Evolutionary conservation across 2,888 invertebrate species (phyloP).

Genomic region (Phytoseiulus persimilis): DNA sequence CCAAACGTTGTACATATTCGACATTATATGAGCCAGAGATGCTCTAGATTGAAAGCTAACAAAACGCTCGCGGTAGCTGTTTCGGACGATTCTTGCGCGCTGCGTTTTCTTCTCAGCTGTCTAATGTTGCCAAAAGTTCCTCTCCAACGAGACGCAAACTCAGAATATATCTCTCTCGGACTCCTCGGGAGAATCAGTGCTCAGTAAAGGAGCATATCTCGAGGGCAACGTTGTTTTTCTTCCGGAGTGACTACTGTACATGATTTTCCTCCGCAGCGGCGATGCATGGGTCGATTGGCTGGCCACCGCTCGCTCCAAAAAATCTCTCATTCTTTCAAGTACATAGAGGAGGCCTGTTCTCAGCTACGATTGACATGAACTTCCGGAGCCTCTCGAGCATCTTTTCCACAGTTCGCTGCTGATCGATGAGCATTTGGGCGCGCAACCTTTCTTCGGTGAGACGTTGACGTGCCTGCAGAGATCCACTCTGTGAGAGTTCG

Average conservation of each 20-base stretch:
- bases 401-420: conserved; percentile 12
- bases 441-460: conserved; percentile 18
- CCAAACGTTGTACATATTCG: neutral
- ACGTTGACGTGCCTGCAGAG: conserved; percentile 7
- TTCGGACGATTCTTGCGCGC: neutral
- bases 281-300: neutral
- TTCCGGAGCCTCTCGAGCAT: conserved; percentile 18
- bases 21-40: neutral
- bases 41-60: neutral
- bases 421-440: conserved; percentile 10
- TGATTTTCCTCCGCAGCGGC: neutral
- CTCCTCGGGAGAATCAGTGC: neutral
- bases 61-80: neutral
- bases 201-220: neutral
- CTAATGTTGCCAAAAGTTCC: neutral
- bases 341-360: neutral
- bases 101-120: neutral
- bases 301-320: neutral
- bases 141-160: neutral
- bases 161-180: neutral
- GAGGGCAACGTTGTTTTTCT: neutral
- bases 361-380: conserved; percentile 7
- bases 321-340: neutral
- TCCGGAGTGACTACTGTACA: neutral
- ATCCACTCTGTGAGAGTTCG: neutral